Conservation (phyloP, 2,797 vertebrate genomes). For the Sebastes itinus region DNA sequence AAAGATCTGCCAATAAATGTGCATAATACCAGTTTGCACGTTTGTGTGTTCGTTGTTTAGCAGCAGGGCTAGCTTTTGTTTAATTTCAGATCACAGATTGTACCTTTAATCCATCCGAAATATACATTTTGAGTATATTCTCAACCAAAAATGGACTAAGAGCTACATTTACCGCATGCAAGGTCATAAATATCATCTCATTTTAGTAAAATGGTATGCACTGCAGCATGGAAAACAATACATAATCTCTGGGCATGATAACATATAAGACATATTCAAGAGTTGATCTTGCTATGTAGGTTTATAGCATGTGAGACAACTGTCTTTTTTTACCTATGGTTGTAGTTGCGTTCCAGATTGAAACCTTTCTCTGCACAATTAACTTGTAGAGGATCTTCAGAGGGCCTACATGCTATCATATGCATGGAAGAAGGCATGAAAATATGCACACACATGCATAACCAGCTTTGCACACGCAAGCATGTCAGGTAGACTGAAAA, state of each 20-base stretch:
- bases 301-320: neutral
- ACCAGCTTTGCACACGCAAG: slow-evolving; percentile 29
- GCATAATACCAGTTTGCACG: neutral
- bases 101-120: neutral
- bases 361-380: slow-evolving; percentile 9
- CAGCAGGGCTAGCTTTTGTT: neutral
- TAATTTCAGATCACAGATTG: neutral
- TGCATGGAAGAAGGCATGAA: slow-evolving; percentile 40
- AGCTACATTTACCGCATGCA: neutral
- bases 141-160: neutral
- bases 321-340: neutral
- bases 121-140: neutral
- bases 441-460: slow-evolving; percentile 18
- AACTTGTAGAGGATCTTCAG: neutral
- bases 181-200: neutral
- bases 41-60: neutral
- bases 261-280: neutral
- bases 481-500: slow-evolving; percentile 7
- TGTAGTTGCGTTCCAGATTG: neutral
- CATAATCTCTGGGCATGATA: neutral
- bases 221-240: neutral
- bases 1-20: neutral
- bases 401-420: slow-evolving; percentile 15
- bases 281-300: neutral
- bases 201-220: neutral